These are phyloP conservation scores for Escarpia spicata DNA, from an alignment of 2,888 invertebrate species.

Conservation along the genomic window DNA sequence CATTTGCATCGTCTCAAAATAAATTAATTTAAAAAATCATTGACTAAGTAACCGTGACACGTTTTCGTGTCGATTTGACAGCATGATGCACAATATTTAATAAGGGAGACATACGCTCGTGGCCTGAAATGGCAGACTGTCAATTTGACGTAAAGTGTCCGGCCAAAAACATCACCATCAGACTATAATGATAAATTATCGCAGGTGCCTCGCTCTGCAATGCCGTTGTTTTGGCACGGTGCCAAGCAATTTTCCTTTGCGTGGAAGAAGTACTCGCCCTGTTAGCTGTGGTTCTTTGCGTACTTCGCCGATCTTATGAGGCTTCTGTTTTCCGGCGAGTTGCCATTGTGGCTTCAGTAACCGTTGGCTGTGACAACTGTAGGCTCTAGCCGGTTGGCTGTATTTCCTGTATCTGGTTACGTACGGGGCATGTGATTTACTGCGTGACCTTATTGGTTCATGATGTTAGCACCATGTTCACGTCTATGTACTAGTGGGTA, in stretches of 20 bases:
- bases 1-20: neutral
- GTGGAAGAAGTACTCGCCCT: neutral
- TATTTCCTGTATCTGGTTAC: neutral
- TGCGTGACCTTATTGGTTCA: neutral
- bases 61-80: neutral
- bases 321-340: neutral
- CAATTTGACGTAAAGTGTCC: neutral
- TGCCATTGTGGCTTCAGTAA: neutral
- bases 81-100: neutral
- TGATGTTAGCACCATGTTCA: neutral
- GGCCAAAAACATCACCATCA: neutral
- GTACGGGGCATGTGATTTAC: neutral
- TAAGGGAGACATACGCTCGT: neutral
- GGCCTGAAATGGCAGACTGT: neutral
- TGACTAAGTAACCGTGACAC: neutral
- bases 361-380: neutral
- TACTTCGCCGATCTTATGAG: neutral
- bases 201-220: neutral
- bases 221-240: neutral
- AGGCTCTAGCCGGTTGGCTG: neutral
- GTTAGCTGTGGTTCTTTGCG: neutral
- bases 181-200: neutral
- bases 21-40: neutral
- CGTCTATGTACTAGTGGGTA: neutral
- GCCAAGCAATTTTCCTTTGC: neutral